These are phyloP conservation scores for Herpailurus yagouaroundi DNA, from an alignment of 2,113 vertebrate species.

Conservation along the genomic window DNA sequence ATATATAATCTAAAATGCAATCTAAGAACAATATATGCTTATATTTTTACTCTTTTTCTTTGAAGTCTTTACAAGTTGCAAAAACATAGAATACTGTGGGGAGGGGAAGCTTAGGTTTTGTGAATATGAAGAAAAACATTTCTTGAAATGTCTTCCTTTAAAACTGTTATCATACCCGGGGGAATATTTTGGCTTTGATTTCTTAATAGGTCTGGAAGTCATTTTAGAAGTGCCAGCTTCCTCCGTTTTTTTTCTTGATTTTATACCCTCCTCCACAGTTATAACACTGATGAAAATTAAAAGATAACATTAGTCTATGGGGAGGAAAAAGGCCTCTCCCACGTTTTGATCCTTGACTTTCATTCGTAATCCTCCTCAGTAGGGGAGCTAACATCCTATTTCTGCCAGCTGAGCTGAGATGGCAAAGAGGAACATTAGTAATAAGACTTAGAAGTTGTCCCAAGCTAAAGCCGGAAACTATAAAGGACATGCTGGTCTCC, in stretches of 20 bases:
- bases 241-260: not conserved
- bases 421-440: constrained; percentile 33
- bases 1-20: not conserved
- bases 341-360: not conserved
- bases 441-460: not conserved
- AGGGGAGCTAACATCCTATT: not conserved
- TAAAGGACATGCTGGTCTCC: not conserved
- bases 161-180: constrained; percentile 3
- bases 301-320: not conserved
- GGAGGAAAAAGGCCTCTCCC: not conserved
- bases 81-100: not conserved
- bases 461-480: constrained; percentile 1
- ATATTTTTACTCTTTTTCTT: constrained; percentile 24
- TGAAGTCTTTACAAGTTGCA: not conserved
- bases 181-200: constrained; percentile 62
- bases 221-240: constrained; percentile 16
- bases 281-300: constrained; percentile 31
- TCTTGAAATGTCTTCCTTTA: not conserved
- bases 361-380: not conserved
- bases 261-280: not conserved
- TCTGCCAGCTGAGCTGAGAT: constrained; percentile 22
- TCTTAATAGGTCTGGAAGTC: constrained; percentile 29
- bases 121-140: constrained; percentile 11
- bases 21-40: not conserved
- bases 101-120: not conserved